Base-by-base conservation (phyloP, 1,140 invertebrate genomes). In the Nebria ingens region DNA sequence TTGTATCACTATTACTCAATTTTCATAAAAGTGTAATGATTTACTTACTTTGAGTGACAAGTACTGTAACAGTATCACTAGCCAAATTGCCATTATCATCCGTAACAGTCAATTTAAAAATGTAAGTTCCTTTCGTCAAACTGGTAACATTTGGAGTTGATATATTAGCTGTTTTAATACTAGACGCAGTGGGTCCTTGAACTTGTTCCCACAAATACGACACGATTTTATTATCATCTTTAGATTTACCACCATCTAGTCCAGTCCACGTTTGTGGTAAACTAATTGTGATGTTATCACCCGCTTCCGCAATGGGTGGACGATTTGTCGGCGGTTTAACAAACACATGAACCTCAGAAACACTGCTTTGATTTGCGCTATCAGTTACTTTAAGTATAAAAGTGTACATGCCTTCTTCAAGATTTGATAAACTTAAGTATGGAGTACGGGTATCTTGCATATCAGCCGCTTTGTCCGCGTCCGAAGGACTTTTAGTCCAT, bases 331-430 rank as follows among this genome's bases (percentile, higher is more conserved):
- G 87, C 38, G 85, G 85, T 68, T 95, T 94, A 0, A 97, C 93
- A 73, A 95, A 94, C 1, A 97, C 91, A 66, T 91, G 89, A 1
- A 95, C 90, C 34, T 79, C 25, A 3, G 25, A 58, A 20, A 19
- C 19, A 51, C 88, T 91, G 3, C 79, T 85, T 73, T 96, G 92
- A 1, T 87, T 87, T 1, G 87, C 86, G 57, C 84, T 85, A 65
- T 97, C 93, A 3, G 88, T 94, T 1, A 97, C 93, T 76, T 91
- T 93, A 2, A 97, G 73, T 6, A 89, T 85, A 75, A 96, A 97
- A 4, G 89, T 94, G 66, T 97, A 97, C 72, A 94, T 87, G 53
- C 93, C 93, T 66, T 92, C 88, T 67, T 94, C 89, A 54, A 97
- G 74, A 71, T 95, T 90, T 1, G 89, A 92, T 2, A 97, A 71